Evolutionary conservation across 2,888 invertebrate species (phyloP).

Genomic region (Gymnosoma rotundatum): DNA sequence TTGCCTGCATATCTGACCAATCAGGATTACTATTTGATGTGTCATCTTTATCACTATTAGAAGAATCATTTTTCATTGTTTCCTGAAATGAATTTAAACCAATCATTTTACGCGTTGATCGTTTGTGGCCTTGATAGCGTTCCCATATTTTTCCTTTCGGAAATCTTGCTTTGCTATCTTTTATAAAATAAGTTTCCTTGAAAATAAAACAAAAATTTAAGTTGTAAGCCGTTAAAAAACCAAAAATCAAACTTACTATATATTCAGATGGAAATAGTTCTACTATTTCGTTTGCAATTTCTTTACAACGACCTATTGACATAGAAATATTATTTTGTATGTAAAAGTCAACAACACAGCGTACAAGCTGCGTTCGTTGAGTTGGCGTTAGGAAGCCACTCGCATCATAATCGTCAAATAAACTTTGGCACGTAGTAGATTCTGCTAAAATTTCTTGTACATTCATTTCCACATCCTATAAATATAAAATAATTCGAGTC

Average conservation of each 20-base stretch:
- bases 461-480: too few species aligned
- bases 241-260: too few species aligned
- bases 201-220: too few species aligned
- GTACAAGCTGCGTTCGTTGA: constrained; percentile 51
- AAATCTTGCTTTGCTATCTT: constrained; percentile 28
- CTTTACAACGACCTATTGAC: too few species aligned
- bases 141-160: constrained; percentile 60
- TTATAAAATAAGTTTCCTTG: not conserved
- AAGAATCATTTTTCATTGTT: too few species aligned
- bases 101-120: constrained; percentile 9
- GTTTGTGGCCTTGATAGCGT: constrained; percentile 37
- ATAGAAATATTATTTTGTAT: too few species aligned
- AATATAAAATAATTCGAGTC: not conserved
- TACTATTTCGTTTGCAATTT: too few species aligned
- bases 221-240: too few species aligned
- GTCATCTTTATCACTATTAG: too few species aligned
- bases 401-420: constrained; percentile 22
- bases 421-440: not conserved
- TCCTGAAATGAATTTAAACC: too few species aligned
- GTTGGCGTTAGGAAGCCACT: constrained; percentile 28
- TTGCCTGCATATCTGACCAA: constrained; percentile 38
- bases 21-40: not conserved
- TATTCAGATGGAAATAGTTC: too few species aligned
- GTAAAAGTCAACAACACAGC: constrained; percentile 19
- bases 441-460: too few species aligned